Percentiles rank a stretch among this genome's conserved stretches.
These are phyloP conservation scores for Linepithema humile DNA, from an alignment of 1,140 invertebrate species.

Conservation along the genomic window DNA sequence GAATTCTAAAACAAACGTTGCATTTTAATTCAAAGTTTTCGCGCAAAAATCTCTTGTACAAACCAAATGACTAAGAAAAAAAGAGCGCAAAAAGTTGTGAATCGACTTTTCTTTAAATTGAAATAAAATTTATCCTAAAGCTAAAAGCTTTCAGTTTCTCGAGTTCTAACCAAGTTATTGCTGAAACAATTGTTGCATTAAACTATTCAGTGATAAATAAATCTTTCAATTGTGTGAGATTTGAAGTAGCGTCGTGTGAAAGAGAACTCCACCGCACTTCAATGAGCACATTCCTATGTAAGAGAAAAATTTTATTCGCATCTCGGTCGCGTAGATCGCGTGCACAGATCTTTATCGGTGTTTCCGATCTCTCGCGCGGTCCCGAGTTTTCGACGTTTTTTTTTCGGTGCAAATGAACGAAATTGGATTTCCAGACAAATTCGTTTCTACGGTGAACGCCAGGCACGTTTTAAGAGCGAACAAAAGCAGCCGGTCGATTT, in stretches of 20 bases:
- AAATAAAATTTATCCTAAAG: neutral
- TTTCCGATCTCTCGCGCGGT: neutral
- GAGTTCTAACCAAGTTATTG: neutral
- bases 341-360: neutral
- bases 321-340: neutral
- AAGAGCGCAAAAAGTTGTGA: too few species aligned
- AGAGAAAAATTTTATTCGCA: neutral
- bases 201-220: neutral
- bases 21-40: neutral
- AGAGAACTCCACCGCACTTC: neutral
- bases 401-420: neutral
- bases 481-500: neutral
- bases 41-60: neutral
- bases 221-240: neutral
- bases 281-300: neutral
- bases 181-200: neutral
- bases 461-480: neutral
- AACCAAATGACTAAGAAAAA: too few species aligned
- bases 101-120: too few species aligned
- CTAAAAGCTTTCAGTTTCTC: neutral
- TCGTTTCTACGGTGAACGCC: constrained; percentile 10
- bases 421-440: neutral
- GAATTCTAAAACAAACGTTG: neutral
- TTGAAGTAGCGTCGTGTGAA: neutral
- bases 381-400: neutral